A percentile compares a stretch with the other conserved stretches of the same genome.
These are phyloP conservation scores for Ariopsis seemanni DNA, from an alignment of 2,113 vertebrate genomes.

Conservation along the genomic window DNA sequence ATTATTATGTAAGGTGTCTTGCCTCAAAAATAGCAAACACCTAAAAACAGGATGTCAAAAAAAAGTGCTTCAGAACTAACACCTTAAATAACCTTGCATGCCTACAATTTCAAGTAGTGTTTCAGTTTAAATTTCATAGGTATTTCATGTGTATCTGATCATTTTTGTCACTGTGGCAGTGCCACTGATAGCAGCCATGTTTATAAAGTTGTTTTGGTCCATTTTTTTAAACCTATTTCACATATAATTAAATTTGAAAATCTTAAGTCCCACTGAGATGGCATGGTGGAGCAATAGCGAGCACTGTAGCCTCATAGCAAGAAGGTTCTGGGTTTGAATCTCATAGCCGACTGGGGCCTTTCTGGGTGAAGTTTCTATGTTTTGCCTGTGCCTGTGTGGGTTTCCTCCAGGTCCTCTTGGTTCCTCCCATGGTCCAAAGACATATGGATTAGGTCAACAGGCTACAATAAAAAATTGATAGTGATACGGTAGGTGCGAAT, in stretches of 20 bases:
- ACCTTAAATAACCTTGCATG: not conserved
- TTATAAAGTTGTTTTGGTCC: not conserved
- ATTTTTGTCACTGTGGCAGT: not conserved
- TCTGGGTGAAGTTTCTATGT: no score
- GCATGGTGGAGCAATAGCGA: no score
- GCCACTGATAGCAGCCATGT: not conserved
- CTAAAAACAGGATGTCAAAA: not conserved
- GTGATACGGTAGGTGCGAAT: no score
- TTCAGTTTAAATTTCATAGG: not conserved
- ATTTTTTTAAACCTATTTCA: conserved; percentile 5
- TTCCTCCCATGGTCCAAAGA: no score
- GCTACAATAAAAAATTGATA: no score
- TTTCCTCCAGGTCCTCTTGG: no score
- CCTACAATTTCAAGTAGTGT: not conserved
- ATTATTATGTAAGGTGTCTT: not conserved
- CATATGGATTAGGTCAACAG: no score
- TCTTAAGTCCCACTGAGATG: not conserved
- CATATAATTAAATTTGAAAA: conserved; percentile 7
- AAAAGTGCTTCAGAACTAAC: not conserved
- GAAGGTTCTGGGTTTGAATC: no score
- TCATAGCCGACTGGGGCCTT: no score
- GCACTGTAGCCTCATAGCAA: no score
- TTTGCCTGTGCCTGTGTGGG: no score
- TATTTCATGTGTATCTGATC: not conserved
- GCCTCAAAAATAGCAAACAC: not conserved